These are phyloP conservation scores for Cantharis rufa DNA, from an alignment of 2,888 invertebrate species.

Conservation along the genomic window DNA sequence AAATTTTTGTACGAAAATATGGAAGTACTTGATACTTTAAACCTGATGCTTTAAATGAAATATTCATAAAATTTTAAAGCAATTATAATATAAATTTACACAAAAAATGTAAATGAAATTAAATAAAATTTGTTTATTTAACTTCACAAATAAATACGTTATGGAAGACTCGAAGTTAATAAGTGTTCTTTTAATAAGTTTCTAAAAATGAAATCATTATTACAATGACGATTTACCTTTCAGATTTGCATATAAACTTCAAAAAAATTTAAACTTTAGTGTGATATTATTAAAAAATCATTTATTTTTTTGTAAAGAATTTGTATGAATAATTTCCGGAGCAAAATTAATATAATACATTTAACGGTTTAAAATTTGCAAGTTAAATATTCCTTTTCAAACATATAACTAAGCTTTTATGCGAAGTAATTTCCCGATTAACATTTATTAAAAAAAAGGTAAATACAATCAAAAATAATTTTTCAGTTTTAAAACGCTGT, in stretches of 20 bases:
- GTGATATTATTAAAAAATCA: neutral
- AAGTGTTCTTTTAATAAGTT: neutral
- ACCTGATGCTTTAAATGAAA: neutral
- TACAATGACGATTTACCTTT: neutral
- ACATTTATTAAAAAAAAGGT: neutral
- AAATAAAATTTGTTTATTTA: neutral
- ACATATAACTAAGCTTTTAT: neutral
- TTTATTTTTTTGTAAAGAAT: neutral
- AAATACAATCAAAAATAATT: neutral
- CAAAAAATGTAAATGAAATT: neutral
- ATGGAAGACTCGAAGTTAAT: neutral
- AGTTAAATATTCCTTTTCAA: neutral
- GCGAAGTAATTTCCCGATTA: neutral
- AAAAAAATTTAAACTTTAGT: neutral
- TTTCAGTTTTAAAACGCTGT: neutral
- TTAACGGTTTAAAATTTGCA: neutral
- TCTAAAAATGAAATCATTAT: neutral
- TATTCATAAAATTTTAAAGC: neutral
- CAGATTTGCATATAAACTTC: neutral
- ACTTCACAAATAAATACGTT: neutral
- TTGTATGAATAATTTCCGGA: neutral
- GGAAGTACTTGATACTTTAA: neutral
- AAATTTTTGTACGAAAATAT: neutral
- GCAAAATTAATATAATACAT: neutral
- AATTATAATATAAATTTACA: neutral